Base-by-base conservation (phyloP, 1,140 invertebrate species). In the Drosophila albomicans region DNA sequence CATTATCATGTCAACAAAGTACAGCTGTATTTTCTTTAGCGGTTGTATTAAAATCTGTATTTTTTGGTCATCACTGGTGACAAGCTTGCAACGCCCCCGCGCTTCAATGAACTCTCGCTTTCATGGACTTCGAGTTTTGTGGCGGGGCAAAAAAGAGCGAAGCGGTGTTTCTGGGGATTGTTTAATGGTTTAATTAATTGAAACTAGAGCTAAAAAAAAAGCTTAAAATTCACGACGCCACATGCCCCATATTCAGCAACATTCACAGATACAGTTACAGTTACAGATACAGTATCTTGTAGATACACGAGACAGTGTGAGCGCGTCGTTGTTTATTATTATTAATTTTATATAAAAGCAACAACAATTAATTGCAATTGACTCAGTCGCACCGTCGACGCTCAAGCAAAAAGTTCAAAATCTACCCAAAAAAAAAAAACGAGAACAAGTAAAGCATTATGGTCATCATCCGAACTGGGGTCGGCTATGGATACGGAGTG, bases 341-440 rank as follows among this genome's bases (percentile, higher is more conserved):
- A 89, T 89, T 90, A 91, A 91, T 92, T 91, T 89, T 82, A 92
- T 92, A 92, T 92, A 92, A 91, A 92, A 91, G 91, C 87, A 92
- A 86, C 90, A 91, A 92, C 87, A 91, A 92, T 92, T 88, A 91
- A 85, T 91, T 91, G 73, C 75, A 82, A 77, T 80, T 82, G 77
- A 74, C 71, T 86, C 91, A 92, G 91, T 92, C 87, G 87, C 77
- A 77, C 72, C 67, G 73, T 65, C 57, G 75, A 67, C 79, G 66
- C 48, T 66, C 78, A 64, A 71, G 57, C 38, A 69, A 58, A 51
- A 85, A 85, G 78, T 82, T 72, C 59, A 64, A 46, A 32, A 30
- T 30, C 5, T 52, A 32, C 25, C 8, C 3, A 30, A 5, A 5
- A 13, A 54, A 49, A 4, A 5, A 11, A 10, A 1, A 25, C 20